A percentile compares a stretch with the other conserved stretches of the same genome.
These are phyloP conservation scores for Toxonevra muliebris DNA, from an alignment of 2,888 invertebrate genomes.

Conservation along the genomic window DNA sequence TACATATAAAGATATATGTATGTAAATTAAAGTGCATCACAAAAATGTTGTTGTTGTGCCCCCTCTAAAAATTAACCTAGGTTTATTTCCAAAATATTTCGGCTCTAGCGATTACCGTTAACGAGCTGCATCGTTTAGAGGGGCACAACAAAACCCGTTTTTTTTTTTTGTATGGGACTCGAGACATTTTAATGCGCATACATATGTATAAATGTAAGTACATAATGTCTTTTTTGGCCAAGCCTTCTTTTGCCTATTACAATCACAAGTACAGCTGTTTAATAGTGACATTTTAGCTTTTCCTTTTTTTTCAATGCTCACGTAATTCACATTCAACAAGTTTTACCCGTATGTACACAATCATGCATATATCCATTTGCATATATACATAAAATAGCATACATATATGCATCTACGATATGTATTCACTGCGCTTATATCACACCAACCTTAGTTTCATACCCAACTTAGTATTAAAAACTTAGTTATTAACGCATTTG, in stretches of 20 bases:
- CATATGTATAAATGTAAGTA: not conserved
- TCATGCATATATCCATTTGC: not conserved
- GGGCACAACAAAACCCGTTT: no score
- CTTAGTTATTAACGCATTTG: not conserved
- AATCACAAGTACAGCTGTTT: not conserved
- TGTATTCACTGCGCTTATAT: not conserved
- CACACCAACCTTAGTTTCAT: not conserved
- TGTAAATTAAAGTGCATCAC: no score
- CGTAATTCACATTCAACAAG: slow-evolving; percentile 45
- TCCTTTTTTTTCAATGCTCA: slow-evolving; percentile 36
- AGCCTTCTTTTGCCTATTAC: slow-evolving; percentile 8
- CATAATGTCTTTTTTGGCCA: slow-evolving; percentile 2
- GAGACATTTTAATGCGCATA: no score
- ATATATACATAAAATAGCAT: not conserved
- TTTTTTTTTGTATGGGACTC: no score
- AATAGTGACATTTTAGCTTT: not conserved
- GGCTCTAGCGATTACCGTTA: no score
- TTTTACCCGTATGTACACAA: slow-evolving; percentile 29
- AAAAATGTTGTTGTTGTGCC: no score
- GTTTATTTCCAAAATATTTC: no score
- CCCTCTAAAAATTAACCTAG: no score
- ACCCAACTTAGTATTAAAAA: no score
- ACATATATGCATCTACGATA: slow-evolving; percentile 12
- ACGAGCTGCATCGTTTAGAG: no score
- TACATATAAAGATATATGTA: no score